A percentile compares a stretch with the other conserved stretches of the same genome.
These are phyloP conservation scores for Himalopsyche phryganea DNA, from an alignment of 1,140 invertebrate species.

Conservation along the genomic window DNA sequence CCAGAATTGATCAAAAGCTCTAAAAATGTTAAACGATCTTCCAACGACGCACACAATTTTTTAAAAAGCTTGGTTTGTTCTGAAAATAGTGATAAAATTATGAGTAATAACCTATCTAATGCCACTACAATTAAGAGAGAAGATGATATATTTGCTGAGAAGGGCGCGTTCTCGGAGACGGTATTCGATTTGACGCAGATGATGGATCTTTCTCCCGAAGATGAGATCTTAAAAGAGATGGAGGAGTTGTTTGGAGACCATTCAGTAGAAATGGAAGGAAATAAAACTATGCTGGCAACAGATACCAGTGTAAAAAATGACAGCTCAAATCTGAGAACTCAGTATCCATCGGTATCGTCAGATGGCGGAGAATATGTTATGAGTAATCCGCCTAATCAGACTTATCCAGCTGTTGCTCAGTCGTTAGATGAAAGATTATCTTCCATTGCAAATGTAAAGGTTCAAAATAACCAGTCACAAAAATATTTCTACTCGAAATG, in stretches of 20 bases:
- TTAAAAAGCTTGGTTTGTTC: too few species aligned
- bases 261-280: not conserved
- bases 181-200: not conserved
- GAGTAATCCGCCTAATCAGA: too few species aligned
- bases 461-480: not conserved
- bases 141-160: not conserved
- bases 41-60: too few species aligned
- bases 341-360: too few species aligned
- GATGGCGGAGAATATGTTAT: too few species aligned
- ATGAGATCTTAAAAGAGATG: not conserved
- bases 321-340: too few species aligned
- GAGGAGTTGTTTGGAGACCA: not conserved
- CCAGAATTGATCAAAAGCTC: not conserved
- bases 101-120: not conserved
- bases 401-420: too few species aligned
- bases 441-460: not conserved
- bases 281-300: too few species aligned
- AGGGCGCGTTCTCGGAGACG: too few species aligned
- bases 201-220: not conserved
- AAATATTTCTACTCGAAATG: constrained; percentile 37
- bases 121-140: not conserved
- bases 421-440: not conserved
- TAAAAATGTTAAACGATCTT: not conserved
- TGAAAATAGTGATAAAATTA: not conserved
- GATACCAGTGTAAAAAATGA: too few species aligned